phyloP scores from a whole-genome alignment of 2,797 vertebrate genomes.

The Gymnothorax javanicus region DNA sequence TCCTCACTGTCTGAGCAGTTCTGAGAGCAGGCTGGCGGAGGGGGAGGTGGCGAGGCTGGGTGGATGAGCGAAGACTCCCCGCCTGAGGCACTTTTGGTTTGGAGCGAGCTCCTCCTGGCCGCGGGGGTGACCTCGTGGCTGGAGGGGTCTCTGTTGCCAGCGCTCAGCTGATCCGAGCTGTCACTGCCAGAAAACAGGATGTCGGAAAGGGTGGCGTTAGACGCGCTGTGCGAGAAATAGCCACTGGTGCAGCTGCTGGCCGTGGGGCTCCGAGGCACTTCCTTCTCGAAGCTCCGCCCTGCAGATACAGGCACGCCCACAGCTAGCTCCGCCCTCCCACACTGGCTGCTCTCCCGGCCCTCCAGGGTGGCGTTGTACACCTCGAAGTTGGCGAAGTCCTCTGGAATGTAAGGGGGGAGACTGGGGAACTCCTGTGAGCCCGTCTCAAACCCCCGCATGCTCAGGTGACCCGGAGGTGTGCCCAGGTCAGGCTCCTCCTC shows the following conservation, averaged over 20 bases:
- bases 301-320: slow-evolving; percentile 39
- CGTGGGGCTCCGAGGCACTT: slow-evolving; percentile 89
- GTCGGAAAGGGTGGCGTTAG: slow-evolving; percentile 91
- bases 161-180: slow-evolving; percentile 87
- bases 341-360: slow-evolving; percentile 56
- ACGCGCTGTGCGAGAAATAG: slow-evolving; percentile 97
- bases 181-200: slow-evolving; percentile 86
- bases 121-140: slow-evolving; percentile 69
- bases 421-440: slow-evolving; percentile 64
- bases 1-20: slow-evolving; percentile 49
- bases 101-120: slow-evolving; percentile 47
- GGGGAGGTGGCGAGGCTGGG: slow-evolving; percentile 43
- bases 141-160: slow-evolving; percentile 65
- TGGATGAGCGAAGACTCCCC: slow-evolving; percentile 51
- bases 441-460: slow-evolving; percentile 44
- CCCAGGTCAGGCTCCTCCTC: slow-evolving; percentile 84
- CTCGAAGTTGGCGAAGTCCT: slow-evolving; percentile 97
- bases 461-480: slow-evolving; percentile 64
- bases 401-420: slow-evolving; percentile 84
- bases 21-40: slow-evolving; percentile 59
- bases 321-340: slow-evolving; percentile 48
- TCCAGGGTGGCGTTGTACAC: slow-evolving; percentile 94
- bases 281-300: slow-evolving; percentile 70
- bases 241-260: slow-evolving; percentile 96
- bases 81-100: slow-evolving; percentile 73